Base-by-base conservation (phyloP, 2,113 vertebrate genomes). In the Austrofundulus limnaeus region DNA sequence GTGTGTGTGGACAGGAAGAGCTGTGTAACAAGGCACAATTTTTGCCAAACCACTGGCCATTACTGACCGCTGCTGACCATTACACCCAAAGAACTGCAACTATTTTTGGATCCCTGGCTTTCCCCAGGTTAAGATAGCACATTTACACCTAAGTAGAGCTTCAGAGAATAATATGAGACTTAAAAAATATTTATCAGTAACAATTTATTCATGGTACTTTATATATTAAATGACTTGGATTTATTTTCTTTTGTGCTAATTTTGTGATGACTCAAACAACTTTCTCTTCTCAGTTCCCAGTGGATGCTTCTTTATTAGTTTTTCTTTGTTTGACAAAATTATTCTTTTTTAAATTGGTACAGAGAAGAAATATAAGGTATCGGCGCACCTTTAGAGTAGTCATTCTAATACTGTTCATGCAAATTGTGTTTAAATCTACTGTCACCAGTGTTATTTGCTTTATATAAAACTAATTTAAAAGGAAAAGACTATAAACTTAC, bases 41-140 rank as follows among this genome's bases (percentile, higher is more conserved):
- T 39, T 56, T 1, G 78, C 87, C 87, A 89, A 88, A 86, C 86
- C 89, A 85, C 87, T 10, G 63, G 72, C 85, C 82, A 84, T 90
- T 90, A 88, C 86, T 87, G 85, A 89, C 85, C 85, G 74, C 70
- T 77, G 75, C 76, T 83, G 80, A 86, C 81, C 81, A 87, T 87
- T 83, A 83, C 83, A 85, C 67, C 82, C 87, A 73, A 74, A 70
- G 72, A 76, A 66, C 43, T 83, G 57, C 51, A 70, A 81, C 82
- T 84, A 72, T 87, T 85, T 85, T 86, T 67, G 66, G 72, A 81
- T 62, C 28, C 21, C 11, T 46, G 58, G 54, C 61, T 84, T 72
- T 78, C 75, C 62, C 66, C 71, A 77, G 59, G 83, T 81, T 78
- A 78, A 75, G 59, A 51, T 55, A 68, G 76, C 55, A 49, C 72